Conservation (phyloP, 2,888 invertebrate species). For the Andrena haemorrhoa region DNA sequence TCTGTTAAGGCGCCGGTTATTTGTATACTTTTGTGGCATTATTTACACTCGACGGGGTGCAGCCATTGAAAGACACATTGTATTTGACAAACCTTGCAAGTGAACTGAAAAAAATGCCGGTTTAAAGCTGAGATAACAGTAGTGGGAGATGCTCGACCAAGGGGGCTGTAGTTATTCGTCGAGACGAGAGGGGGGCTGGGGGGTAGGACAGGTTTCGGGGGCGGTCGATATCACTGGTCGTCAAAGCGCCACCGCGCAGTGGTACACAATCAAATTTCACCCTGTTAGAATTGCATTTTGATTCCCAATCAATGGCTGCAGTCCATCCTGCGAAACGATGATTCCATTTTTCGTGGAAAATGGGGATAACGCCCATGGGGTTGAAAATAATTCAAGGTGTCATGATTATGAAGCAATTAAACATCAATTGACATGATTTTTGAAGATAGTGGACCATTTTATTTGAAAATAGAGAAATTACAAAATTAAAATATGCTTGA, state of each 20-base stretch:
- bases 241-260: constrained; percentile 64
- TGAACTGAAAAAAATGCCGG: neutral
- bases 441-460: too few relatives aligned
- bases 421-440: neutral
- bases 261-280: constrained; percentile 49
- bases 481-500: too few relatives aligned
- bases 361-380: neutral
- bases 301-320: constrained; percentile 24
- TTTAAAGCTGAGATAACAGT: constrained; percentile 24
- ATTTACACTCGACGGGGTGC: neutral
- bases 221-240: constrained; percentile 74
- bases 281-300: constrained; percentile 41
- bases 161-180: constrained; percentile 59
- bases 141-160: constrained; percentile 35
- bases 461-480: too few relatives aligned
- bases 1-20: neutral
- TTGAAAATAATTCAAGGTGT: neutral
- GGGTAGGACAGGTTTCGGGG: constrained; percentile 65
- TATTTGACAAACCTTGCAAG: neutral
- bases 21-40: too few relatives aligned
- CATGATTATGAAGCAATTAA: neutral
- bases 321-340: neutral
- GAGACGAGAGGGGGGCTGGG: constrained; percentile 33
- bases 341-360: neutral
- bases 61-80: neutral